phyloP scores from a whole-genome alignment of 1,140 invertebrate species.

The Rhynchophorus ferrugineus region DNA sequence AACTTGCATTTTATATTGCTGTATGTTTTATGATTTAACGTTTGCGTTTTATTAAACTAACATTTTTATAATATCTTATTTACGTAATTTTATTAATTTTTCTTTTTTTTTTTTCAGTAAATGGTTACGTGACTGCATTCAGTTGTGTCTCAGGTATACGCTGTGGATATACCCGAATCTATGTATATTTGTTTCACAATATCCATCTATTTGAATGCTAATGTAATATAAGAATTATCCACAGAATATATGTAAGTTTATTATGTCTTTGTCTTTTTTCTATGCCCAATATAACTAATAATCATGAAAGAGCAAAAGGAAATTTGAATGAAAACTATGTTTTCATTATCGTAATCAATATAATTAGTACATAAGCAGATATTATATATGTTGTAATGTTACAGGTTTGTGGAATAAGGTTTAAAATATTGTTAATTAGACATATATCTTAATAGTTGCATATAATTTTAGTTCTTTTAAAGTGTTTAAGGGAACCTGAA shows the following conservation, averaged over 20 bases:
- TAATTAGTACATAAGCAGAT: too few relatives aligned
- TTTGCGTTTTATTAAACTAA: too few relatives aligned
- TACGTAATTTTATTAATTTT: not conserved
- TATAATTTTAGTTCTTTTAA: too few relatives aligned
- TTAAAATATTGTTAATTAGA: too few relatives aligned
- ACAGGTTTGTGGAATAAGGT: too few relatives aligned
- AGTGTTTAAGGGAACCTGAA: slow-evolving; percentile 34
- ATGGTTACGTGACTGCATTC: slow-evolving; percentile 2
- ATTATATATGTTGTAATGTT: too few relatives aligned
- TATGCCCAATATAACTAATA: not conserved
- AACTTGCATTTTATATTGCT: not conserved
- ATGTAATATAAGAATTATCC: not conserved
- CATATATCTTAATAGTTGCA: too few relatives aligned
- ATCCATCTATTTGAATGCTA: not conserved
- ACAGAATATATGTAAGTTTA: slow-evolving; percentile 19
- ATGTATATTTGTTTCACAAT: slow-evolving; percentile 8
- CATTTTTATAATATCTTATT: not conserved
- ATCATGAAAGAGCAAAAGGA: too few relatives aligned
- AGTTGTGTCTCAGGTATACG: slow-evolving; percentile 9
- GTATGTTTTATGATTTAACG: not conserved
- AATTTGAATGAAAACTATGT: too few relatives aligned
- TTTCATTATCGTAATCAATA: too few relatives aligned
- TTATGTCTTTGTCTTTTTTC: slow-evolving; percentile 3
- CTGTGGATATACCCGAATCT: too few relatives aligned
- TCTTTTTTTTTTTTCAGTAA: slow-evolving; percentile 17